phyloP scores from a whole-genome alignment of 2,113 vertebrate genomes.

The Catharus fuscescens region DNA sequence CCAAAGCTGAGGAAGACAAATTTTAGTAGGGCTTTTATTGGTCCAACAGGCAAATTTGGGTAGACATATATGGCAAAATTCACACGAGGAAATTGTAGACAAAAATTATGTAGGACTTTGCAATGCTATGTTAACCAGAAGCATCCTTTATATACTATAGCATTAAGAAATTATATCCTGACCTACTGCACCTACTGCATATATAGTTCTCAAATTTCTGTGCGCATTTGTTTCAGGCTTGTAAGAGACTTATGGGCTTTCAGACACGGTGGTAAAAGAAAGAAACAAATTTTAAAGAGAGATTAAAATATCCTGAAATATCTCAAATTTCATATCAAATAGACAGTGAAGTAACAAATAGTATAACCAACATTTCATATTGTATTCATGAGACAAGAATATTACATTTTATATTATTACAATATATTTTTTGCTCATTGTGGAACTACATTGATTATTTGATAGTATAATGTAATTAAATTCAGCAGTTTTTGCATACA shows the following conservation, averaged over 20 bases:
- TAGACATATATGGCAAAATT: neutral
- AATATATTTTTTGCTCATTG: neutral
- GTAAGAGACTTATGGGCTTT: rapidly evolving
- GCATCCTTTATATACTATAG: neutral
- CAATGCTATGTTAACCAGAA: neutral
- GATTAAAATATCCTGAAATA: neutral
- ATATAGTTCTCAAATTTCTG: neutral
- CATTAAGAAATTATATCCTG: neutral
- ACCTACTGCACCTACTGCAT: neutral
- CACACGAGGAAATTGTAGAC: neutral
- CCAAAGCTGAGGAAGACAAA: neutral
- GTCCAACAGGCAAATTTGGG: neutral
- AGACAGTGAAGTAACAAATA: neutral
- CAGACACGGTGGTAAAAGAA: neutral
- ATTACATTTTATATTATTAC: neutral
- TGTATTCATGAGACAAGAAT: neutral
- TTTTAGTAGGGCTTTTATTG: neutral
- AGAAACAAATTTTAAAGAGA: neutral
- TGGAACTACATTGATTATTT: neutral
- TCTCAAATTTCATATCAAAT: neutral
- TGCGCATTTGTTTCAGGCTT: neutral
- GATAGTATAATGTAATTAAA: neutral
- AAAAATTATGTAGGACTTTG: neutral
- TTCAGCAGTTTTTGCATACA: neutral
- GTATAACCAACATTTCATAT: neutral